Evolutionary conservation across 37 sponge, comb jelly and placozoan species (phyloP), one percentile per base, ranked within the genome.

Genomic region (Geodia barretti): DNA sequence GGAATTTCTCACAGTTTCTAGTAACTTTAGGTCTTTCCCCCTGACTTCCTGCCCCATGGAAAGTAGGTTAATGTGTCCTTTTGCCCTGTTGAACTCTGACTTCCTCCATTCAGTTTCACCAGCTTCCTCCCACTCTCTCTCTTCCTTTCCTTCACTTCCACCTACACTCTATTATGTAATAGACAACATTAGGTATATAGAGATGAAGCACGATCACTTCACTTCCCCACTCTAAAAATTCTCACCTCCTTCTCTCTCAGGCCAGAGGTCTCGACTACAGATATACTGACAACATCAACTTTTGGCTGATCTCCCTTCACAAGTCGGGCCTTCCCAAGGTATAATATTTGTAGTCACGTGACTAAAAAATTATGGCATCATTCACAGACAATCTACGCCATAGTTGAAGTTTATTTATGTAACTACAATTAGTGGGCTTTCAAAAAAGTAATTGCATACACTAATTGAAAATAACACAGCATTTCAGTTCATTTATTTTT

Each of bases 231-330:
- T 68, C 69, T 29, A 3, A 33, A 3, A 3, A 3, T 68, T 35
- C 35, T 8, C 32, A 31, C 2, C 35, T 68, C 69, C 69, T 31
- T 68, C 69, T 30, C 35, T 68, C 69, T 33, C 69, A 87, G 88
- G 26, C 39, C 8, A 80, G 54, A 37, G 96, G 96, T 0, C 85
- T 95, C 0, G 93, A 95, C 39, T 96, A 88, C 74, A 70, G 96
- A 28, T 90, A 96, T 87, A 96, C 96, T 19, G 96, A 96, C 68
- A 96, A 96, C 42, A 93, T 92, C 64, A 89, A 92, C 80, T 92
- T 92, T 73, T 96, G 89, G 80, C 71, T 96, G 0, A 24, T 65
- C 4, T 86, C 87, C 32, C 64, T 96, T 60, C 70, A 76, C 34
- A 89, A 88, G 36, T 41, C 93, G 1, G 93, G 93, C 14, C 74